These are phyloP conservation scores for Sphenodon punctatus DNA, from an alignment of 2,797 vertebrate genomes.

Conservation along the genomic window DNA sequence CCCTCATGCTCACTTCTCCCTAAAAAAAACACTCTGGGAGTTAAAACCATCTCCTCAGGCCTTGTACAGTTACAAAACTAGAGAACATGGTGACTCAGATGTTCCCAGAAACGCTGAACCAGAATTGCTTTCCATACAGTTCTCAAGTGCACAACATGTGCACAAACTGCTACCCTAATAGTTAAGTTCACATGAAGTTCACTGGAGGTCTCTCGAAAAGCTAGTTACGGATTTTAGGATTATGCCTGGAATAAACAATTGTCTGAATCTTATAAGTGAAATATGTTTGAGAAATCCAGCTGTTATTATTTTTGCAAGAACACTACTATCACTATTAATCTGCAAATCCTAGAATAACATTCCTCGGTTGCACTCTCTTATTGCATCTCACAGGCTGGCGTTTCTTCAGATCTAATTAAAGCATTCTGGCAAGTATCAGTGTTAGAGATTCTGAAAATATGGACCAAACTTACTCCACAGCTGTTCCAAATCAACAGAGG, in stretches of 20 bases:
- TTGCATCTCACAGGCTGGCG: slow-evolving; percentile 61
- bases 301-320: slow-evolving; percentile 62
- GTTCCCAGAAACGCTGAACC: not conserved
- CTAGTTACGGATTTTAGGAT: not conserved
- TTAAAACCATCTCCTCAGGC: not conserved
- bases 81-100: not conserved
- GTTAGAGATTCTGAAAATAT: slow-evolving; percentile 60
- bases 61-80: too few species aligned
- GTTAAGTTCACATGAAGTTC: slow-evolving; percentile 15
- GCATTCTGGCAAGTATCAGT: slow-evolving; percentile 58
- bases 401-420: slow-evolving; percentile 62
- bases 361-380: slow-evolving; percentile 52
- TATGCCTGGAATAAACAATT: slow-evolving; percentile 27
- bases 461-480: slow-evolving; percentile 42
- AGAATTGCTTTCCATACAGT: not conserved
- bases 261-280: slow-evolving; percentile 9
- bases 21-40: not conserved
- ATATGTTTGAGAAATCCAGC: slow-evolving; percentile 46
- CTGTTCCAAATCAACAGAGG: slow-evolving; percentile 41
- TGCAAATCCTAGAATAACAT: slow-evolving; percentile 65
- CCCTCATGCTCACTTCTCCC: not conserved
- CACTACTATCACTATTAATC: slow-evolving; percentile 51
- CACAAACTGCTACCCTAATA: slow-evolving; percentile 3
- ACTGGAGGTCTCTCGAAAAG: not conserved
- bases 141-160: not conserved